Base-by-base conservation (phyloP, 2,113 vertebrate species). In the Malurus alboscapulatus region DNA sequence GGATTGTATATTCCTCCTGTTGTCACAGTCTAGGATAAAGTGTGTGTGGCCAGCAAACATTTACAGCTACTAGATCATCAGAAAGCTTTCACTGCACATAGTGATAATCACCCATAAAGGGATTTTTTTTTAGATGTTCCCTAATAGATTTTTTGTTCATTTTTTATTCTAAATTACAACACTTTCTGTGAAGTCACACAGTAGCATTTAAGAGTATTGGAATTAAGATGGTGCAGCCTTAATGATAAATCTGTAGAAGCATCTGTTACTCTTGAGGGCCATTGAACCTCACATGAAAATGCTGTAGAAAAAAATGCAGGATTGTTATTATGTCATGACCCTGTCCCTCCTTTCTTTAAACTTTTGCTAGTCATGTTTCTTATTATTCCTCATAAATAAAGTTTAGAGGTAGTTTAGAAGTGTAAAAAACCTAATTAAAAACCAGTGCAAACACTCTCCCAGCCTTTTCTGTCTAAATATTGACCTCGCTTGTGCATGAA, bases 1-100 rank as follows among this genome's bases (percentile, higher is more conserved):
- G 21, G 30, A 54, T 14, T 4, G 9, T 0, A 0, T 18, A 22
- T 27, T 59, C 14, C 29, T 59, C 14, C 29, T 17, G 9, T 22
- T 48, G 6, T 22, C 4, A 15, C 2, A 22, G 18, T 3, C 48
- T 7, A 17, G 14, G 15, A 9, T 16, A 22, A 77, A 38, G 6
- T 3, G 3, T 16, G 0, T 24, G 2, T 53, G 24, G 29, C 51
- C 55, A 57, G 47, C 26, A 74, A 47, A 25, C 3, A 1, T 4
- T 38, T n/a, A 40, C 25, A 40, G 74, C 19, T 25, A 17, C 32
- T 38, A 27, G 59, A 14, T 26, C 40, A 55, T 85, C 24, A 53
- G 10, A 63, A 57, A 34, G 14, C 26, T 80, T 5, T 18, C 21
- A 7, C 6, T 82, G 27, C 20, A 17, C 5, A 3, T 66, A 36